Conservation (phyloP, 64 coral and sea anemone genomes). For the Dendronephthya gigantea region DNA sequence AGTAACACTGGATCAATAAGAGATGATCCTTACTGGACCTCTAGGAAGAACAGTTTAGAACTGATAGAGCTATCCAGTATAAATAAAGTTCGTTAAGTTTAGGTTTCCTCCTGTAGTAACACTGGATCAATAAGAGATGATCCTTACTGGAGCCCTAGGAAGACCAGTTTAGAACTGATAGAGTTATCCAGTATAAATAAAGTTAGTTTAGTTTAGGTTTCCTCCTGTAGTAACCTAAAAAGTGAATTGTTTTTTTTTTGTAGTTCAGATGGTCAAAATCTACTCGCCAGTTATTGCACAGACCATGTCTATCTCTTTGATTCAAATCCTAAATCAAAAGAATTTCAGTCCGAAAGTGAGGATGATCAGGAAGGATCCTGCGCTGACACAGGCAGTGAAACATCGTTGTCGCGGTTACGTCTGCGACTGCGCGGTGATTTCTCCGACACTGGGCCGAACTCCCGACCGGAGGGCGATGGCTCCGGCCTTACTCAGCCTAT, state of each 20-base stretch:
- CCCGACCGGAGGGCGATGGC: slow-evolving; percentile 77
- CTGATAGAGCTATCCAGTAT: neutral
- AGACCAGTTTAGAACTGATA: neutral
- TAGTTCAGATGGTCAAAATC: slow-evolving; percentile 72
- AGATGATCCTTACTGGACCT: too few relatives aligned
- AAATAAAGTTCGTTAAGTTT: neutral
- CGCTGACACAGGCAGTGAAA: slow-evolving; percentile 45
- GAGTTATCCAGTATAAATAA: neutral
- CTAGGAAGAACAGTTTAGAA: too few relatives aligned
- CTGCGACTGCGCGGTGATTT: slow-evolving; percentile 84
- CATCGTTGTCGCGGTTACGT: slow-evolving; percentile 64
- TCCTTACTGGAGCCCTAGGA: neutral
- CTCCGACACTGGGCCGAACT: slow-evolving; percentile 94
- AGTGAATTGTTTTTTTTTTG: slow-evolving; percentile 15
- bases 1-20: too few relatives aligned
- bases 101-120: neutral
- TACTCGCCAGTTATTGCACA: slow-evolving; percentile 82
- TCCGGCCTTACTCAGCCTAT: slow-evolving; percentile 74
- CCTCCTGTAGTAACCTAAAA: too few relatives aligned
- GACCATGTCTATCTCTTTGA: slow-evolving; percentile 86
- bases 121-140: slow-evolving; percentile 7
- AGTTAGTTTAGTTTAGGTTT: neutral
- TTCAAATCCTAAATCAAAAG: slow-evolving; percentile 26
- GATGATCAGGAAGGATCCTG: slow-evolving; percentile 30
- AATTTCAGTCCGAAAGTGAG: neutral